These are phyloP conservation scores for Actinemys pallida DNA, from an alignment of 2,113 vertebrate species.

Conservation along the genomic window DNA sequence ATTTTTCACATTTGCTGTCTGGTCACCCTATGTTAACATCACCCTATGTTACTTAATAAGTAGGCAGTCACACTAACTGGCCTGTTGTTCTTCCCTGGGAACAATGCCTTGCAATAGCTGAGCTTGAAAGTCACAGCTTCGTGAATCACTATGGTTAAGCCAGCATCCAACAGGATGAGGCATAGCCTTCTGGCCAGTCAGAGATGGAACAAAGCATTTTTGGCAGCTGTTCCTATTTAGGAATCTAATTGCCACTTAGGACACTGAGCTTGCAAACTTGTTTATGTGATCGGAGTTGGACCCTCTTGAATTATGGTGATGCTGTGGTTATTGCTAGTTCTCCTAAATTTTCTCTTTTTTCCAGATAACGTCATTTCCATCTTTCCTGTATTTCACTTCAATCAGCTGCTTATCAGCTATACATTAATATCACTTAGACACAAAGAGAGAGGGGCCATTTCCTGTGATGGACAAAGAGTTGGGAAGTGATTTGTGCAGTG, in stretches of 20 bases:
- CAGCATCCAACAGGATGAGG: not conserved
- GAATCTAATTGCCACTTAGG: conserved; percentile 28
- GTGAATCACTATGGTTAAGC: not conserved
- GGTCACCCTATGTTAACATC: too few species aligned
- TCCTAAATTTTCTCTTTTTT: conserved; percentile 37
- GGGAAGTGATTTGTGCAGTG: not conserved
- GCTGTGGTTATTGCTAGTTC: conserved; percentile 32
- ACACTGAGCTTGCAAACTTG: conserved; percentile 16
- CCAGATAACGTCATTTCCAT: not conserved
- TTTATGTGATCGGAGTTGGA: not conserved
- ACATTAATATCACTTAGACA: conserved; percentile 43
- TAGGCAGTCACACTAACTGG: not conserved
- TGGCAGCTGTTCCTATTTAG: not conserved
- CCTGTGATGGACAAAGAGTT: not conserved
- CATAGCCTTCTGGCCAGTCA: not conserved
- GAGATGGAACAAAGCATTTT: not conserved
- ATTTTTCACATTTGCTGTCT: too few species aligned
- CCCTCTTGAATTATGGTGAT: conserved; percentile 9
- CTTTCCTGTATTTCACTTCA: conserved; percentile 41
- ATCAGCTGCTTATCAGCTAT: not conserved
- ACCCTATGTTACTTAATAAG: not conserved
- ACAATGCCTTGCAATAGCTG: not conserved
- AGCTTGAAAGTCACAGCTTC: not conserved
- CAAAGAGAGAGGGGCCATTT: conserved; percentile 13
- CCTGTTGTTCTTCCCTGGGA: not conserved